phyloP scores from a whole-genome alignment of 92 coral and sea anemone species.

The Ricordea florida region DNA sequence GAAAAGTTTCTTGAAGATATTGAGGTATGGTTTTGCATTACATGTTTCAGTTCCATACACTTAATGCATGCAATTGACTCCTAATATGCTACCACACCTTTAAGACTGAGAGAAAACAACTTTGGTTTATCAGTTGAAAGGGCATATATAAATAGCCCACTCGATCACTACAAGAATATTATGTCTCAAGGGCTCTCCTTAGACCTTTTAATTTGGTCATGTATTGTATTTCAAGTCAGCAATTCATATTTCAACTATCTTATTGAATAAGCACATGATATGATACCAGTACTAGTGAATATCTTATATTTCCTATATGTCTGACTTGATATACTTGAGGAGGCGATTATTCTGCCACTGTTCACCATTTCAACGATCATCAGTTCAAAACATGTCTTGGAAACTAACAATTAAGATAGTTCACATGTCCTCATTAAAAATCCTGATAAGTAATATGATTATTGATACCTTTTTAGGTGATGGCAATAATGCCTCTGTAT shows the following conservation, averaged over 20 bases:
- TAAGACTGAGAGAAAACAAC: slow-evolving; percentile 30
- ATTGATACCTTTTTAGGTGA: slow-evolving; percentile 24
- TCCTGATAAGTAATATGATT: slow-evolving; percentile 38
- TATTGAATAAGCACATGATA: slow-evolving; percentile 31
- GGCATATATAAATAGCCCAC: slow-evolving; percentile 24
- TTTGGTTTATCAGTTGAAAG: slow-evolving; percentile 35
- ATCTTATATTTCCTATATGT: slow-evolving; percentile 18
- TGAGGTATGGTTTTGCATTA: slow-evolving; percentile 34
- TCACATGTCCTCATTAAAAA: slow-evolving; percentile 43
- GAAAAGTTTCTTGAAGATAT: slow-evolving; percentile 32
- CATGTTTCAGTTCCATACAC: slow-evolving; percentile 35
- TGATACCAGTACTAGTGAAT: slow-evolving; percentile 12
- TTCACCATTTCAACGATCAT: slow-evolving; percentile 30
- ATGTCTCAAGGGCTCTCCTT: slow-evolving; percentile 42
- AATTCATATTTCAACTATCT: slow-evolving; percentile 28
- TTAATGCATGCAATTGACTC: slow-evolving; percentile 22
- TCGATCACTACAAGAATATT: slow-evolving; percentile 21
- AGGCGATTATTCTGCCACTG: slow-evolving; percentile 43
- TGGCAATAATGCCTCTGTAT: slow-evolving; percentile 36
- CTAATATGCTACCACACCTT: slow-evolving; percentile 32
- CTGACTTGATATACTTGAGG: slow-evolving; percentile 51
- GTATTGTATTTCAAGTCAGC: slow-evolving; percentile 21
- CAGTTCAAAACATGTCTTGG: slow-evolving; percentile 42
- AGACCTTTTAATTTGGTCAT: slow-evolving; percentile 23
- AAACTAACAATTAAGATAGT: slow-evolving; percentile 35